These are phyloP conservation scores for Aphrophora alni DNA, from an alignment of 2,888 invertebrate genomes.

Conservation along the genomic window DNA sequence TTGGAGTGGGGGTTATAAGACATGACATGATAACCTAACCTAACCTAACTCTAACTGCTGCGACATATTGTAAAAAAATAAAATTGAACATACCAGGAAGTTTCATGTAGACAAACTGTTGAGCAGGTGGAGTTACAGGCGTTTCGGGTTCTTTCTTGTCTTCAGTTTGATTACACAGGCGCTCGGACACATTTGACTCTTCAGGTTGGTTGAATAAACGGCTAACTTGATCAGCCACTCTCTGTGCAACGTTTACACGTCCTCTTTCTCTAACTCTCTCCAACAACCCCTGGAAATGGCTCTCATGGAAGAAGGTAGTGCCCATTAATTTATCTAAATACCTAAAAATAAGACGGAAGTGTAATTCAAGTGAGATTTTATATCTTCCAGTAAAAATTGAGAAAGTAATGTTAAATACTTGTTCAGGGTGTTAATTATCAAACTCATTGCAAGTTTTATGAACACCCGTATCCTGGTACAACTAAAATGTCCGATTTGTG, in stretches of 20 bases:
- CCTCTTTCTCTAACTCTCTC: constrained; percentile 78
- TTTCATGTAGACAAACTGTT: not conserved
- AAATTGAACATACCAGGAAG: not conserved
- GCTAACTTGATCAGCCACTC: constrained; percentile 75
- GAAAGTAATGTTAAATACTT: too few species aligned
- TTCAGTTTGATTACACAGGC: not conserved
- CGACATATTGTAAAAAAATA: too few species aligned
- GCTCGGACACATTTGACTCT: not conserved
- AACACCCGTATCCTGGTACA: too few species aligned
- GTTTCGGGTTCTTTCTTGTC: not conserved
- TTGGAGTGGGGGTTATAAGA: too few species aligned
- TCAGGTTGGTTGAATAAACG: constrained; percentile 46
- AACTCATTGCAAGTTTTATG: too few species aligned
- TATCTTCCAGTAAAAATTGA: too few species aligned
- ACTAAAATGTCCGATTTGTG: too few species aligned
- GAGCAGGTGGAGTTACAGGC: not conserved
- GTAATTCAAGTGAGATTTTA: too few species aligned
- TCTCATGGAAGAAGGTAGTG: constrained; percentile 84
- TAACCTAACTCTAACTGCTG: too few species aligned
- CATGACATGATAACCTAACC: too few species aligned
- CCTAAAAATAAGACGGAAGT: constrained; percentile 57
- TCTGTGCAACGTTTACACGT: constrained; percentile 68
- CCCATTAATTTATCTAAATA: constrained; percentile 85
- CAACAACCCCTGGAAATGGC: constrained; percentile 77
- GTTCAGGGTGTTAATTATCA: too few species aligned